Evolutionary conservation across 2,113 vertebrate species (phyloP).

Genomic region (Dasyprocta punctata): DNA sequence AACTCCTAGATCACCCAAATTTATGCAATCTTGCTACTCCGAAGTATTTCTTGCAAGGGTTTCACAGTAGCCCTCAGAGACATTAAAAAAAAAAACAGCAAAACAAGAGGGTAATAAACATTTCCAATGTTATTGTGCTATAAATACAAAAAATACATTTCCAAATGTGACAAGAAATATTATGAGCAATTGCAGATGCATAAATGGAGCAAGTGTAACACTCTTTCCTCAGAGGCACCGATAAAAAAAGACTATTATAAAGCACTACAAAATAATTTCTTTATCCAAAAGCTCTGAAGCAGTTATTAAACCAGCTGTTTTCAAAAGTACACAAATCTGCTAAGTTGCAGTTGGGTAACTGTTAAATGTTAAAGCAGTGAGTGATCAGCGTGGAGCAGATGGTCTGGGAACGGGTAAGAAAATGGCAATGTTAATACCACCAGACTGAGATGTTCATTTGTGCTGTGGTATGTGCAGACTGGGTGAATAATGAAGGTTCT

Average conservation of each 20-base stretch:
- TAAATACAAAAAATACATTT: conserved; percentile 76
- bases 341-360: conserved; percentile 92
- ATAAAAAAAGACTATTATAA: conserved; percentile 81
- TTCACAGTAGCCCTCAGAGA: conserved; percentile 55
- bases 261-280: conserved; percentile 88
- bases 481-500: conserved; percentile 91
- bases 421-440: conserved; percentile 91
- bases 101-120: conserved; percentile 69
- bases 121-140: conserved; percentile 63
- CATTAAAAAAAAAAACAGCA: conserved; percentile 16
- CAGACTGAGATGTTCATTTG: conserved; percentile 92
- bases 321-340: conserved; percentile 92
- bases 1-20: conserved; percentile 23
- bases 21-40: conserved; percentile 12
- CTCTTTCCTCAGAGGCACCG: conserved; percentile 76
- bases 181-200: conserved; percentile 64
- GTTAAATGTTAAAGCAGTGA: conserved; percentile 90
- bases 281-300: conserved; percentile 89
- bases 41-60: conserved; percentile 59
- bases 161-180: conserved; percentile 80
- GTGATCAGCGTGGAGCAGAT: conserved; percentile 90
- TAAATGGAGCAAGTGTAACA: conserved; percentile 70
- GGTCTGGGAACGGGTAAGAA: conserved; percentile 89
- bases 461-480: conserved; percentile 87
- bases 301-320: conserved; percentile 93